Evolutionary conservation across 1,140 invertebrate genomes (phyloP).

Genomic region (Propsilocerus akamusi): DNA sequence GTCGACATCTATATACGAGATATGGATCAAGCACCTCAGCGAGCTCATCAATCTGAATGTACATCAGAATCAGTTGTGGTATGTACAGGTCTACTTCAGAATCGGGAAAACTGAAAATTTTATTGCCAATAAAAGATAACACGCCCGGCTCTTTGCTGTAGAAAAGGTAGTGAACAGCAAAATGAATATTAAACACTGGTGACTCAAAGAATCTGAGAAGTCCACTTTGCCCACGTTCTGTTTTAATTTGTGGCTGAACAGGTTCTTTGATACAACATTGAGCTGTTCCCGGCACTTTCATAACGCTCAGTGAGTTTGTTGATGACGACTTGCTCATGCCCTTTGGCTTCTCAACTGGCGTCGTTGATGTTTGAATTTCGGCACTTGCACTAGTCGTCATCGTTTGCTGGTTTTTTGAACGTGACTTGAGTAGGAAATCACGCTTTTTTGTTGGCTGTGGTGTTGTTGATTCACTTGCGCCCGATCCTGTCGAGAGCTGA

Average conservation of each 20-base stretch:
- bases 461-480: neutral
- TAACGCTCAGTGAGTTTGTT: neutral
- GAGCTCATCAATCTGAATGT: conserved; percentile 92
- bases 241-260: conserved; percentile 11
- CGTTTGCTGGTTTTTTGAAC: neutral
- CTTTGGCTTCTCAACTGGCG: neutral
- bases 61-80: conserved; percentile 95
- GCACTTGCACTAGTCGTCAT: neutral
- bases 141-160: conserved; percentile 98
- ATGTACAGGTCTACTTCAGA: conserved; percentile 93
- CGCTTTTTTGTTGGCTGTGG: neutral
- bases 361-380: neutral
- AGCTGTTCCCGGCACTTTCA: conserved; percentile 2
- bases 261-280: neutral
- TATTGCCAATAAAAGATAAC: conserved; percentile 89
- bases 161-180: conserved; percentile 93
- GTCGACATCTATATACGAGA: conserved; percentile 81
- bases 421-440: neutral
- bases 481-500: neutral
- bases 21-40: conserved; percentile 90
- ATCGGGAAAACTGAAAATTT: conserved; percentile 86
- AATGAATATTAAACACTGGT: conserved; percentile 92
- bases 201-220: conserved; percentile 88
- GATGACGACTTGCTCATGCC: neutral
- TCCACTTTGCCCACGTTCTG: conserved; percentile 28